Evolutionary conservation across 2,113 vertebrate species (phyloP), one percentile per base, ranked within the genome.

Genomic region (Varanus salvator): DNA sequence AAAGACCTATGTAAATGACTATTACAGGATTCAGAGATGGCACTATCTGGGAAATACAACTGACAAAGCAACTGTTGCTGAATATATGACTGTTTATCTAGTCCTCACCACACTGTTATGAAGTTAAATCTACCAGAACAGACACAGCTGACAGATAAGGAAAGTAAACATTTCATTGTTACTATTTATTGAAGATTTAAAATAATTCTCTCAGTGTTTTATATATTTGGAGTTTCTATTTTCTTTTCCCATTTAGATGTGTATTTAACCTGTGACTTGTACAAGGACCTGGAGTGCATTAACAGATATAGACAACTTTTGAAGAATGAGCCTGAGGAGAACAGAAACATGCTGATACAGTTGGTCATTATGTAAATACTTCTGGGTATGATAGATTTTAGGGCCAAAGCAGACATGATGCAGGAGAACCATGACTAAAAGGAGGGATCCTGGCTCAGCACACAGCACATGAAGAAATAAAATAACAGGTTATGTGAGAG

Each of bases 21-120:
- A 87, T 84, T 87, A 89, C 87, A 85, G 57, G 86, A 71, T 85
- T 89, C 88, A 90, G 82, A 54, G 50, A n/a, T 44, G 9, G 12
- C 0, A 34, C 31, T 81, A 69, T 86, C 69, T 48, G 17, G 76
- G 78, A 29, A 80, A 31, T 0, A 48, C 48, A 88, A 78, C 25
- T 38, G 48, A 69, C 72, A 60, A 27, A 86, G 38, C 38, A 84
- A 44, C 84, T 48, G 17, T 44, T 66, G 66, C 34, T n/a, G 31
- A 6, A 34, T 60, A 15, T 54, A 34, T 4, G n/a, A 75, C 34
- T 84, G 0, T 3, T 60, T 52, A 64, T 87, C 27, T 87, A 86
- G 52, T 3, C 52, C 34, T 52, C 29, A 31, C 14, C 87, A 77
- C 84, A 76, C 48, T 71, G 23, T 14, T 77, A 57, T 91, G 31